phyloP scores from a whole-genome alignment of 2,888 invertebrate genomes.

The Drosophila lacicola region DNA sequence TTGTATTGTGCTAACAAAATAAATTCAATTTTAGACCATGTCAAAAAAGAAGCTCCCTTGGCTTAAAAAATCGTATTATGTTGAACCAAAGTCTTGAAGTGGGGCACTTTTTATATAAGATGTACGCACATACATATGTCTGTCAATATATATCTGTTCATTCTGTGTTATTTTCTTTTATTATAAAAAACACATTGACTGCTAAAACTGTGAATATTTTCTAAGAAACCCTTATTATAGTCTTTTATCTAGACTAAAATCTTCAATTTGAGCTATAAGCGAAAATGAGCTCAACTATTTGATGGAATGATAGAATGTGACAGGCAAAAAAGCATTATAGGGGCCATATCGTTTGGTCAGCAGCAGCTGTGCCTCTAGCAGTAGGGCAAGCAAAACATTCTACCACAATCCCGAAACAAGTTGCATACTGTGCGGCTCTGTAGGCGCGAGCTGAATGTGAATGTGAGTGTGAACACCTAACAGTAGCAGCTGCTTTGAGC shows the following conservation, averaged over 20 bases:
- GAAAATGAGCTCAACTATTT: constrained; percentile 38
- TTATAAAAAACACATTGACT: too few relatives aligned
- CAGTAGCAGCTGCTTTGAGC: neutral
- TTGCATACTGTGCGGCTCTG: constrained; percentile 40
- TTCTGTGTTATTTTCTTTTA: too few relatives aligned
- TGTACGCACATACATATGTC: too few relatives aligned
- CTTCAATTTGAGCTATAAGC: constrained; percentile 1
- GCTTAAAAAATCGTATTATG: too few relatives aligned
- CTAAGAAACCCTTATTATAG: constrained; percentile 1
- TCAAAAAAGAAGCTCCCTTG: constrained; percentile 31
- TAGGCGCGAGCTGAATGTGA: constrained; percentile 5
- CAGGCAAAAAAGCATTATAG: constrained; percentile 37
- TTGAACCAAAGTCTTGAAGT: too few relatives aligned
- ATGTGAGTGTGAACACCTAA: constrained; percentile 29
- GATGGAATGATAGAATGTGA: constrained; percentile 48
- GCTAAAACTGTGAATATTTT: too few relatives aligned
- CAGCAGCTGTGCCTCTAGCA: constrained; percentile 8
- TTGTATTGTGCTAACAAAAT: neutral
- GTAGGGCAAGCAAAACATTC: constrained; percentile 10
- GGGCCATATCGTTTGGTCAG: constrained; percentile 10
- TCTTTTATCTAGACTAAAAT: neutral
- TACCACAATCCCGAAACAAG: constrained; percentile 21
- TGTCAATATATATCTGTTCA: too few relatives aligned
- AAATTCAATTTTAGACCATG: neutral
- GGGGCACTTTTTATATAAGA: too few relatives aligned